Conservation (phyloP, 2,113 vertebrate genomes). For the Tachysurus fulvidraco region DNA sequence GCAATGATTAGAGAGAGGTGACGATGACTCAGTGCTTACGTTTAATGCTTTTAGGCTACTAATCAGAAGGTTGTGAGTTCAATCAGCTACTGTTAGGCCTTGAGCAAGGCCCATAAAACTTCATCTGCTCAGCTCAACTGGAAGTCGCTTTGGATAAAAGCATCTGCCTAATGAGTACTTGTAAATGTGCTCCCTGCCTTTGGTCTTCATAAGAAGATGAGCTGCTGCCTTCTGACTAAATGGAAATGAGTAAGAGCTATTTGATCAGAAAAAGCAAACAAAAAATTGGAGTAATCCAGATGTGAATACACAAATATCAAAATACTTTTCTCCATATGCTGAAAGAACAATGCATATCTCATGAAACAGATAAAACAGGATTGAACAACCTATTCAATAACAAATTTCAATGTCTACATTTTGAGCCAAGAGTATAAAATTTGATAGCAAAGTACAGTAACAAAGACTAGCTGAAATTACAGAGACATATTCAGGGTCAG, state of each 20-base stretch:
- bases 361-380: neutral
- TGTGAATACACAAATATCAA: neutral
- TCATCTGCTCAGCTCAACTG: neutral
- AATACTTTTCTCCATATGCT: neutral
- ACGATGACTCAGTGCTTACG: neutral
- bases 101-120: neutral
- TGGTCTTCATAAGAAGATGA: neutral
- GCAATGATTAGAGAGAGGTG: neutral
- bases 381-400: neutral
- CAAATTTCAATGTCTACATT: neutral
- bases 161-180: neutral
- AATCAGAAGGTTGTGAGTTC: neutral
- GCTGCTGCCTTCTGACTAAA: neutral
- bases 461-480: neutral
- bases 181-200: neutral
- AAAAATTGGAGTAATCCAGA: neutral
- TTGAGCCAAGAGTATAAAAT: neutral
- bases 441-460: neutral
- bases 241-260: neutral
- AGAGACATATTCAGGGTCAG: neutral
- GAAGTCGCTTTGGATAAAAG: neutral
- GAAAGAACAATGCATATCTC: neutral
- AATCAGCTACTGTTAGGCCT: neutral
- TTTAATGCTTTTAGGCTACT: neutral
- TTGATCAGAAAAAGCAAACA: neutral